Conservation (phyloP, 2,797 vertebrate genomes). For the Numenius phaeopus region DNA sequence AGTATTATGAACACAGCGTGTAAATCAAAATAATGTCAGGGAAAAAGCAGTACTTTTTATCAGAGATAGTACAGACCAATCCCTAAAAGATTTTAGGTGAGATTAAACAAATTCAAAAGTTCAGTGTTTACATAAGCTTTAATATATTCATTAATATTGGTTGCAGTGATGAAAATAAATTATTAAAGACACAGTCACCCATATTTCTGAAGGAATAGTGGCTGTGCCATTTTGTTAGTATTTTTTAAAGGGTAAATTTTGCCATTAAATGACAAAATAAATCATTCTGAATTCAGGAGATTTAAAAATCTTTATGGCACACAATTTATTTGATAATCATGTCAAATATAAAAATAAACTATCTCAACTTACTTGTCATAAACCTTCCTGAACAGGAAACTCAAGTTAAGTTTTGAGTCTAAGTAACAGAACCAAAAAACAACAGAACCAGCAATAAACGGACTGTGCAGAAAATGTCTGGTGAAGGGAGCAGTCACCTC, state of each 20-base stretch:
- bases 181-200: neutral
- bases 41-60: neutral
- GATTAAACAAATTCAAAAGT: neutral
- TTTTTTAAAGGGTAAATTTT: slow-evolving; percentile 16
- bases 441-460: neutral
- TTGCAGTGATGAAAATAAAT: neutral
- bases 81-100: neutral
- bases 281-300: neutral
- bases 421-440: neutral
- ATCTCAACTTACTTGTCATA: neutral
- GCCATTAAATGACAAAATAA: neutral
- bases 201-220: neutral
- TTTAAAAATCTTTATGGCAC: neutral
- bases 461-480: neutral
- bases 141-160: neutral
- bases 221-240: neutral
- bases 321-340: neutral
- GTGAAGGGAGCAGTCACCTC: neutral
- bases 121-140: slow-evolving; percentile 31
- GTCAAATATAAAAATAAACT: neutral
- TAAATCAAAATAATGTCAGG: slow-evolving; percentile 65
- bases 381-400: neutral
- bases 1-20: slow-evolving; percentile 49
- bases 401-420: neutral
- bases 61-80: slow-evolving; percentile 12